Evolutionary conservation across 2,888 invertebrate genomes (phyloP).

Genomic region (Dynastes grantii): DNA sequence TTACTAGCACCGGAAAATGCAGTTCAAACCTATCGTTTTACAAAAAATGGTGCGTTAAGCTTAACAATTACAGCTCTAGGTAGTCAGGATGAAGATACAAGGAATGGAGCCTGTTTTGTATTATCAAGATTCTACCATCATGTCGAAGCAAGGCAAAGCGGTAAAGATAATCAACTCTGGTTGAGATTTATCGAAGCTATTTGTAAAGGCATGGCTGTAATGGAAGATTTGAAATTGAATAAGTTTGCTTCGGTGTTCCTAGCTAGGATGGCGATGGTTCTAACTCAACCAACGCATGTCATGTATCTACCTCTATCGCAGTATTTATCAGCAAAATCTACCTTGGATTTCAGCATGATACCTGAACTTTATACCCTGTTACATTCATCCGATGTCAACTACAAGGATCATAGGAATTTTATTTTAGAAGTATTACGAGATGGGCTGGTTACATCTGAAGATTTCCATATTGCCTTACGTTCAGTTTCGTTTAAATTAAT

Average conservation of each 20-base stretch:
- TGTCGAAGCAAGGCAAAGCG: slow-evolving; percentile 78
- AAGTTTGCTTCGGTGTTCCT: slow-evolving; percentile 78
- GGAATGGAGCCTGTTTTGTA: slow-evolving; percentile 83
- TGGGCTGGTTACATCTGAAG: slow-evolving; percentile 83
- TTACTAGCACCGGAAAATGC: slow-evolving; percentile 83
- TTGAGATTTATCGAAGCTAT: slow-evolving; percentile 80
- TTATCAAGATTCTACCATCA: slow-evolving; percentile 83
- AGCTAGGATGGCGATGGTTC: slow-evolving; percentile 79
- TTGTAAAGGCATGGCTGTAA: slow-evolving; percentile 75
- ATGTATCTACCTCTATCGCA: slow-evolving; percentile 81
- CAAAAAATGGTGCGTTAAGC: slow-evolving; percentile 81
- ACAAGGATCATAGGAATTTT: slow-evolving; percentile 82
- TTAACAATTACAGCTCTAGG: slow-evolving; percentile 81
- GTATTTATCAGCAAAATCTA: slow-evolving; percentile 77
- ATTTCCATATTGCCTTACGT: slow-evolving; percentile 82
- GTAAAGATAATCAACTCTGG: slow-evolving; percentile 79
- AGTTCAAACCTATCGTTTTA: slow-evolving; percentile 81
- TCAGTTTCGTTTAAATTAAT: slow-evolving; percentile 85
- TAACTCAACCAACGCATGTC: slow-evolving; percentile 82
- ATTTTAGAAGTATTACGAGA: slow-evolving; percentile 83
- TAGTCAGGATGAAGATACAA: slow-evolving; percentile 77
- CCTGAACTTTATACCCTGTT: slow-evolving; percentile 92
- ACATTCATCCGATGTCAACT: slow-evolving; percentile 83
- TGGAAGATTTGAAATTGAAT: slow-evolving; percentile 65
- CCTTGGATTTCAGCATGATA: slow-evolving; percentile 83